Evolutionary conservation across 2,888 invertebrate genomes (phyloP), one percentile per base, ranked within the genome.

Genomic region (Tillus elongatus): DNA sequence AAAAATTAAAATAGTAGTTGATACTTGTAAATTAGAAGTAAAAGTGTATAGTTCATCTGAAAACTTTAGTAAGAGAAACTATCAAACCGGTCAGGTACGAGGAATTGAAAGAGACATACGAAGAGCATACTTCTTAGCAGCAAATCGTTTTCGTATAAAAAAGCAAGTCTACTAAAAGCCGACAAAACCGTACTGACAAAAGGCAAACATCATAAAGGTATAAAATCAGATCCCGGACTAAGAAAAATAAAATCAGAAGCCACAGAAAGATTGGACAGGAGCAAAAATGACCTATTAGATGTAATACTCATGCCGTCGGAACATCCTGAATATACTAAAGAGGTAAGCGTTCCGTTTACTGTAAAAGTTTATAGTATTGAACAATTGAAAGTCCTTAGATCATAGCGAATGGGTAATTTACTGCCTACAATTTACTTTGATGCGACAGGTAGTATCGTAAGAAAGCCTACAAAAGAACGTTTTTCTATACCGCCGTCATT

Each of bases 271-370:
- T 11, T 33, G 2, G 16, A 33, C 10, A 15, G 33, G 15, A 8
- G 19, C 33, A 33, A 33, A 33, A 16, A 33, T 16, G 33, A 33
- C 8, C 3, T 33, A 15, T 10, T 16, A 3, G 33, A 16, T 11
- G 4, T 33, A 2, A 33, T 33, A 2, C 4, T 16, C 3, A 33
- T 33, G 33, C 33, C 15, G 11, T 2, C n/a, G 12, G 19, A 16
- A 13, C 19, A 33, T 16, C 8, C 33, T 3, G 33, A 33, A 2
- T 33, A 10, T 11, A 33, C 19, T 3, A 2, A 16, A 11, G 33
- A 33, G 12, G 19, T 16, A 3, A 16, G 16, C 16, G 3, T 33
- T 3, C 33, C 33, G 4, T 33, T 33, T 11, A 16, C n/a, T 3
- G 2, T 33, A 4, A 33, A 33, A 16, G 2, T 33, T 11, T 33